These are phyloP conservation scores for Crotalus viridis DNA, from an alignment of 2,113 vertebrate genomes.

Conservation along the genomic window DNA sequence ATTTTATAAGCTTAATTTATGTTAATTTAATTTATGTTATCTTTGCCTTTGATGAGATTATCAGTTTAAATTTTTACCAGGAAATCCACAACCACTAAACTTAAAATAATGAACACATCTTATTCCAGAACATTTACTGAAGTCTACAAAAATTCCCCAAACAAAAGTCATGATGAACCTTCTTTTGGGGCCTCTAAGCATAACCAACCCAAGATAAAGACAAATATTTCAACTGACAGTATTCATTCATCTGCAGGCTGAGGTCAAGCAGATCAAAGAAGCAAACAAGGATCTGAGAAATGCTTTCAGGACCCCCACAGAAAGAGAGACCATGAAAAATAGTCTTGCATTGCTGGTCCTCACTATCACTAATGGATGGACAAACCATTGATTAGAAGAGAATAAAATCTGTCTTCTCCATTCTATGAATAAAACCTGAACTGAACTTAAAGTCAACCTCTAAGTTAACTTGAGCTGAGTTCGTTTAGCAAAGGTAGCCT, in stretches of 20 bases:
- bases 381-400: neutral
- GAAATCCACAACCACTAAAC: neutral
- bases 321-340: slow-evolving; percentile 8
- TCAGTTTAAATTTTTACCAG: neutral
- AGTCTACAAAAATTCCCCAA: slow-evolving; percentile 1
- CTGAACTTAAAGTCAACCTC: neutral
- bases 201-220: slow-evolving; percentile 14
- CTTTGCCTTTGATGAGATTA: neutral
- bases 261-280: slow-evolving; percentile 18
- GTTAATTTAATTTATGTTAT: neutral
- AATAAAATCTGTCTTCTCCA: neutral
- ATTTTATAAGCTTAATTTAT: neutral
- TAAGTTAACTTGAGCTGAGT: neutral
- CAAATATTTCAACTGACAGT: slow-evolving; percentile 9
- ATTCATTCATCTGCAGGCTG: neutral
- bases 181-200: neutral
- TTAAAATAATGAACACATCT: neutral
- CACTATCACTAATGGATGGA: neutral
- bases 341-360: neutral
- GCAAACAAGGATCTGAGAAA: slow-evolving; percentile 15
- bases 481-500: neutral
- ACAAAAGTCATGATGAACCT: neutral
- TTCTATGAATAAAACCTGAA: neutral
- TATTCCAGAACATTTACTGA: neutral
- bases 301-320: neutral